Evolutionary conservation across 1,140 invertebrate genomes (phyloP).

Genomic region (Doryteuthis pealeii): DNA sequence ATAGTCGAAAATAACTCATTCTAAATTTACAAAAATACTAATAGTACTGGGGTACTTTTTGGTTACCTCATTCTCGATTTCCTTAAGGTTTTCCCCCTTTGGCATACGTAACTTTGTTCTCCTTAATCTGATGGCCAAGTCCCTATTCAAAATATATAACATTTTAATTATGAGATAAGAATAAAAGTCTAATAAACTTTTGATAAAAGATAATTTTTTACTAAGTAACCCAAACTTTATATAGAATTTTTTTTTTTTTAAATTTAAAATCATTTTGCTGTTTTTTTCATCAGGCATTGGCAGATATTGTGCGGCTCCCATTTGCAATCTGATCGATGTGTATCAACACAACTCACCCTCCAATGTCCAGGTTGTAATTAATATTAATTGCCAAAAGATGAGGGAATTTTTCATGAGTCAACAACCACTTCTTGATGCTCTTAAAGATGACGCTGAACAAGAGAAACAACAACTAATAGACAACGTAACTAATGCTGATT

Average conservation of each 20-base stretch:
- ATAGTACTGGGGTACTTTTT: too few relatives aligned
- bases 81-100: too few relatives aligned
- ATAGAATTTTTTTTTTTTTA: background rate
- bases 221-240: background rate
- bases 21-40: too few relatives aligned
- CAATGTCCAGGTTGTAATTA: constrained; percentile 85
- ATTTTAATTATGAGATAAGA: too few relatives aligned
- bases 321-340: constrained; percentile 63
- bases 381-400: constrained; percentile 62
- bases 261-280: background rate
- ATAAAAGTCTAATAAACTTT: background rate
- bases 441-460: constrained; percentile 14
- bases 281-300: constrained; percentile 69
- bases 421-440: constrained; percentile 39
- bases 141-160: too few relatives aligned
- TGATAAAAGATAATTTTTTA: background rate
- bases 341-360: constrained; percentile 71
- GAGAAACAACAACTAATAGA: constrained; percentile 24
- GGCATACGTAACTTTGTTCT: too few relatives aligned
- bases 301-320: constrained; percentile 81
- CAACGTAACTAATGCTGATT: constrained; percentile 34
- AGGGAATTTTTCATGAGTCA: constrained; percentile 61
- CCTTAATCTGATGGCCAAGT: too few relatives aligned
- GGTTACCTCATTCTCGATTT: too few relatives aligned
- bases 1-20: too few relatives aligned